A percentile compares a stretch with the other conserved stretches of the same genome.
phyloP scores from a whole-genome alignment of 1,140 invertebrate species.

The Octopus sinensis region DNA sequence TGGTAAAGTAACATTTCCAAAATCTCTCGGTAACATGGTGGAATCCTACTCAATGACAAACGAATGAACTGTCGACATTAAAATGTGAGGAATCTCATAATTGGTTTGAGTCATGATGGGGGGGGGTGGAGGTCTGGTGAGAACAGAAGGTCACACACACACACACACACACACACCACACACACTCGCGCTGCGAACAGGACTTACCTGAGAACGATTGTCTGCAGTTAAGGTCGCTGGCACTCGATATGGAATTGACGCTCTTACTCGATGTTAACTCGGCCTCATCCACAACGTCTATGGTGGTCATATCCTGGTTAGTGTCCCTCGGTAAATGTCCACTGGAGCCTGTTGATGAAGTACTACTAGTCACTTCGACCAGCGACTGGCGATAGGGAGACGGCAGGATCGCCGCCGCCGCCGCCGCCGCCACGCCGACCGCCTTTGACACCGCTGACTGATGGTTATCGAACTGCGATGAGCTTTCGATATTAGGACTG shows the following conservation, averaged over 20 bases:
- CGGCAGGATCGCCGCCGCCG: neutral
- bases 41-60: no score
- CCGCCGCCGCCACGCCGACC: no score
- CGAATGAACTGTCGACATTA: no score
- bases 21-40: no score
- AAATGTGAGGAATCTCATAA: no score
- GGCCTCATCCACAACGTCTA: neutral
- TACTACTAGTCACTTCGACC: neutral
- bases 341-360: neutral
- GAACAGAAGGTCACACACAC: neutral
- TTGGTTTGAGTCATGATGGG: no score
- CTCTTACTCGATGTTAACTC: neutral
- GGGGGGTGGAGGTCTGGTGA: neutral
- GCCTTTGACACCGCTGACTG: neutral
- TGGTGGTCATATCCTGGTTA: conserved; percentile 9
- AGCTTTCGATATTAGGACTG: neutral
- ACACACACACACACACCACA: neutral
- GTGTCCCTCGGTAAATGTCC: neutral
- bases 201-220: conserved; percentile 4
- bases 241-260: neutral
- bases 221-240: neutral
- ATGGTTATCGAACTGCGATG: neutral
- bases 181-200: neutral
- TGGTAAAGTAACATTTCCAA: no score
- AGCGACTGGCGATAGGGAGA: no score